Percentiles rank a stretch among this genome's conserved stretches.
These are phyloP conservation scores for Drosophila maculinotata DNA, from an alignment of 2,888 invertebrate species.

Conservation along the genomic window DNA sequence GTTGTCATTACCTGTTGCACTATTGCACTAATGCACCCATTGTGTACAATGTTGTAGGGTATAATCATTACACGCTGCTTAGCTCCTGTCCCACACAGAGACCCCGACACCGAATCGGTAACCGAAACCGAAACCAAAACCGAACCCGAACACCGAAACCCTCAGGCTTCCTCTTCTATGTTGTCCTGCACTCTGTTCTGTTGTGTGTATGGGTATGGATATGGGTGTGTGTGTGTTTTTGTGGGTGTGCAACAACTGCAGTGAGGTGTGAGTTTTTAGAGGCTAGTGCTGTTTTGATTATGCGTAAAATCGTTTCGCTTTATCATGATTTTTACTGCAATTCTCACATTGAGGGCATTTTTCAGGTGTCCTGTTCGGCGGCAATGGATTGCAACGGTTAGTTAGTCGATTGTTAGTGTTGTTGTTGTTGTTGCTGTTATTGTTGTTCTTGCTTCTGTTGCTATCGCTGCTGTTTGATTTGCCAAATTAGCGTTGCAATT, in stretches of 20 bases:
- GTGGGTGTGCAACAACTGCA: slow-evolving; percentile 50
- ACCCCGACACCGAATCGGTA: slow-evolving; percentile 43
- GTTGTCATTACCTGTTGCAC: background rate
- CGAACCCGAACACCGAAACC: slow-evolving; percentile 36
- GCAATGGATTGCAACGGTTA: slow-evolving; percentile 37
- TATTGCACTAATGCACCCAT: background rate
- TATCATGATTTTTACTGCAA: slow-evolving; percentile 72
- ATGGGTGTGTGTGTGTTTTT: slow-evolving; percentile 14
- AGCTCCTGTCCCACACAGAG: slow-evolving; percentile 66
- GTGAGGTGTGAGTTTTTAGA: slow-evolving; percentile 70
- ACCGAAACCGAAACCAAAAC: slow-evolving; percentile 55
- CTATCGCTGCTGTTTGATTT: slow-evolving; percentile 47
- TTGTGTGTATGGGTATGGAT: slow-evolving; percentile 11
- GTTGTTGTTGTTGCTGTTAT: slow-evolving; percentile 13
- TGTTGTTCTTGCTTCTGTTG: slow-evolving; percentile 16
- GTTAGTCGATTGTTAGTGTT: slow-evolving; percentile 41
- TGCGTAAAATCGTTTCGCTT: slow-evolving; percentile 77
- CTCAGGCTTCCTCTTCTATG: slow-evolving; percentile 16
- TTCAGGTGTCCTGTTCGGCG: slow-evolving; percentile 36
- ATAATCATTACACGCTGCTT: slow-evolving; percentile 74
- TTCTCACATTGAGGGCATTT: slow-evolving; percentile 52
- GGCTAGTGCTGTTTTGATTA: slow-evolving; percentile 76
- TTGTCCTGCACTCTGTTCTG: slow-evolving; percentile 6
- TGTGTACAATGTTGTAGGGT: slow-evolving; percentile 25
- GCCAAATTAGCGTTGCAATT: slow-evolving; percentile 60